A percentile compares a stretch with the other conserved stretches of the same genome.
phyloP scores from a whole-genome alignment of 1,140 invertebrate genomes.

The Centruroides sculpturatus region DNA sequence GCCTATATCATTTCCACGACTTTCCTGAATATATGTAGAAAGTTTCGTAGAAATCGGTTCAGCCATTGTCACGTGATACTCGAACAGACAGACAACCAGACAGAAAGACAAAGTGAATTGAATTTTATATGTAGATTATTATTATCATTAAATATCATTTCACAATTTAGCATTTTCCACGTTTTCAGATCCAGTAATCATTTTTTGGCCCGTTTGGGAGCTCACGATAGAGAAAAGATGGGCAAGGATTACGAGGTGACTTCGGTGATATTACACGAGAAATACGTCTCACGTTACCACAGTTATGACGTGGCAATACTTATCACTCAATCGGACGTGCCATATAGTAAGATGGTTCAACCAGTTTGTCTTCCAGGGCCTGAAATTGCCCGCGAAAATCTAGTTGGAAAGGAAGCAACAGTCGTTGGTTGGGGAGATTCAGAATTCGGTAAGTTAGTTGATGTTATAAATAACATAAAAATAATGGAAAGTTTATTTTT shows the following conservation, averaged over 20 bases:
- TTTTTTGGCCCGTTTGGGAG: constrained; percentile 6
- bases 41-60: no score
- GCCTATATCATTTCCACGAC: no score
- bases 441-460: not conserved
- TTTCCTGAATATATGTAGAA: no score
- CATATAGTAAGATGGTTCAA: constrained; percentile 2
- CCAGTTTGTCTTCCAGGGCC: constrained; percentile 6
- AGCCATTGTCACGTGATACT: no score
- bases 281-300: constrained; percentile 3
- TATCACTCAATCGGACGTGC: not conserved
- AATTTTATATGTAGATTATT: no score
- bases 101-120: no score
- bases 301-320: constrained; percentile 11
- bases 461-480: no score
- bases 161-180: no score
- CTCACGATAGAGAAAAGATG: not conserved
- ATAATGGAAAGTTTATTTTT: no score
- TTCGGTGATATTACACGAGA: not conserved
- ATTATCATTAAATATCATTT: no score
- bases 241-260: constrained; percentile 11
- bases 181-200: constrained; percentile 2
- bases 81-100: no score
- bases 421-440: constrained; percentile 9
- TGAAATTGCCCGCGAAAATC: not conserved
- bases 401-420: not conserved